Conservation (phyloP, 2,113 vertebrate genomes). For the Gnathonemus longibarbis region DNA sequence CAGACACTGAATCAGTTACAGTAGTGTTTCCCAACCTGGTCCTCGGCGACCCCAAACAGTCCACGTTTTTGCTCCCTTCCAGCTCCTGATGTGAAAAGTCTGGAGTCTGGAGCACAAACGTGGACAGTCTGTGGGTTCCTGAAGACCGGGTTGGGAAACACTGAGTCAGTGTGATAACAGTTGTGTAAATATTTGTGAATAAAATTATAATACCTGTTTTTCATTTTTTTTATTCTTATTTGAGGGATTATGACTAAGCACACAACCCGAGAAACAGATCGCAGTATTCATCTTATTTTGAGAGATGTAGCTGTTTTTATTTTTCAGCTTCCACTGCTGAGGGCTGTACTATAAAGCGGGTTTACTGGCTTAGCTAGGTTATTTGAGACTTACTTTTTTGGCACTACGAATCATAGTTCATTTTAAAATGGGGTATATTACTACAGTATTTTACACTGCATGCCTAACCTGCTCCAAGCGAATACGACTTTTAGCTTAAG, state of each 20-base stretch:
- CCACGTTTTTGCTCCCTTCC: background rate
- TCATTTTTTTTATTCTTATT: slow-evolving; percentile 66
- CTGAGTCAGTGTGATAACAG: slow-evolving; percentile 53
- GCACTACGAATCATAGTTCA: background rate
- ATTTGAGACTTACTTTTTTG: background rate
- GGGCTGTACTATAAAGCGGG: background rate
- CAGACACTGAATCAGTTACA: slow-evolving; percentile 16
- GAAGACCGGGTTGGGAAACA: background rate
- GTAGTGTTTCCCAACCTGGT: background rate
- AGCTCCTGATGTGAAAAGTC: background rate
- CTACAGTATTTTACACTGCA: background rate
- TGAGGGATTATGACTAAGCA: slow-evolving; percentile 66
- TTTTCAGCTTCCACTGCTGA: background rate
- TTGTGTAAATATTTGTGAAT: slow-evolving; percentile 67
- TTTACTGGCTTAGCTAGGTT: background rate
- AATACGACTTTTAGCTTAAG: background rate
- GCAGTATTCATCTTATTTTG: slow-evolving; percentile 50
- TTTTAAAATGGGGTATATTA: background rate
- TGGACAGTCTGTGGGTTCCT: background rate
- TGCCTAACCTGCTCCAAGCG: background rate
- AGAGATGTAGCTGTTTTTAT: background rate
- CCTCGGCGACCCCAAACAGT: background rate
- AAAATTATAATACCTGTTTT: slow-evolving; percentile 55
- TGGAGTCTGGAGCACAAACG: background rate
- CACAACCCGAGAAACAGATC: background rate